Evolutionary conservation across 2,797 vertebrate species (phyloP).

Genomic region (Sebastes melanostomus): DNA sequence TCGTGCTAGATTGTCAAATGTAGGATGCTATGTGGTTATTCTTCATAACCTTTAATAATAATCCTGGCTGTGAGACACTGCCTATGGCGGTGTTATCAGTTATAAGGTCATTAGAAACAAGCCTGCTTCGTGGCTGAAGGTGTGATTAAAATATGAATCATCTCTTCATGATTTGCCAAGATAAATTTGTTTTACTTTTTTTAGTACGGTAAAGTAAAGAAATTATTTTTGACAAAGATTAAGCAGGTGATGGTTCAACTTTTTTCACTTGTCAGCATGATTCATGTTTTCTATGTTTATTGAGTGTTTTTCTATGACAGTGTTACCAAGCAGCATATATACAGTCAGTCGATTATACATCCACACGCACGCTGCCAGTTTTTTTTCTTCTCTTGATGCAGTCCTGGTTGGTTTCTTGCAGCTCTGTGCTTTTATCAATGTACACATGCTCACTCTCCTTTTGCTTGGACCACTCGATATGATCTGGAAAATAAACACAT

Average conservation of each 20-base stretch:
- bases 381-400: constrained; percentile 28
- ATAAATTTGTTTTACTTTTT: constrained; percentile 39
- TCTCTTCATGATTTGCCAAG: constrained; percentile 37
- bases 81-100: constrained; percentile 15
- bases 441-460: neutral
- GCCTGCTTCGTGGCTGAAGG: constrained; percentile 6
- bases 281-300: constrained; percentile 45
- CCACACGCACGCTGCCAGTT: constrained; percentile 24
- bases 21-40: constrained; percentile 17
- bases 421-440: neutral
- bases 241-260: neutral
- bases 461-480: constrained; percentile 57
- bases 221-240: constrained; percentile 43
- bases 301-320: constrained; percentile 26
- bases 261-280: constrained; percentile 19
- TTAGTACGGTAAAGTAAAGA: constrained; percentile 18
- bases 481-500: constrained; percentile 62
- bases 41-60: constrained; percentile 54
- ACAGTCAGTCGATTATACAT: constrained; percentile 9
- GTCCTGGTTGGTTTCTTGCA: constrained; percentile 13
- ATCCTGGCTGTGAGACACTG: constrained; percentile 8
- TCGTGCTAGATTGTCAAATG: constrained; percentile 9
- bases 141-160: constrained; percentile 47
- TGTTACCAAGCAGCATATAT: constrained; percentile 39
- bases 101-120: constrained; percentile 27